Evolutionary conservation across 2,888 invertebrate genomes (phyloP).

Genomic region (Aelia acuminata): DNA sequence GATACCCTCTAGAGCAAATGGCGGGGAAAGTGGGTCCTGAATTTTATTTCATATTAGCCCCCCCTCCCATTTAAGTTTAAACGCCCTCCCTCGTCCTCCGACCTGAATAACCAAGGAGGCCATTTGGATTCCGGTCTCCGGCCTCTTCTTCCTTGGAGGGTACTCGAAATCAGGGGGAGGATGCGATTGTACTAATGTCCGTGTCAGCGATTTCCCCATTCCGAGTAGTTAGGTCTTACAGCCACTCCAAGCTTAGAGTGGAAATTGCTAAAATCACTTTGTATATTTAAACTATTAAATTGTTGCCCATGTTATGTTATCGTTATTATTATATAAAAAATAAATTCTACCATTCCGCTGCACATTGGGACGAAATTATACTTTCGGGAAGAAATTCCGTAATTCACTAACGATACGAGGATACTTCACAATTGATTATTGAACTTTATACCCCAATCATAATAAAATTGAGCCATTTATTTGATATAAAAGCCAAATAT

Average conservation of each 20-base stretch:
- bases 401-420: no score
- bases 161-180: slow-evolving; percentile 25
- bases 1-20: slow-evolving; percentile 20
- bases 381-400: no score
- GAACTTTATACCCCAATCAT: no score
- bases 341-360: no score
- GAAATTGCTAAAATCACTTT: background rate
- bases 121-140: slow-evolving; percentile 21
- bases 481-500: no score
- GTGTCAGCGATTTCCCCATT: slow-evolving; percentile 3
- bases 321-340: no score
- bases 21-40: slow-evolving; percentile 34
- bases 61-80: background rate
- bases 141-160: background rate
- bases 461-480: no score
- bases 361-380: no score
- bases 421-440: no score
- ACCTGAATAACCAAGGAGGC: slow-evolving; percentile 33
- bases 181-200: background rate
- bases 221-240: background rate
- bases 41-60: slow-evolving; percentile 39
- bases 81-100: background rate
- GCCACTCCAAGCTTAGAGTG: background rate
- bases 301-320: no score
- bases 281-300: background rate